Base-by-base conservation (phyloP, 2,113 vertebrate species). In the Ranitomeya variabilis region DNA sequence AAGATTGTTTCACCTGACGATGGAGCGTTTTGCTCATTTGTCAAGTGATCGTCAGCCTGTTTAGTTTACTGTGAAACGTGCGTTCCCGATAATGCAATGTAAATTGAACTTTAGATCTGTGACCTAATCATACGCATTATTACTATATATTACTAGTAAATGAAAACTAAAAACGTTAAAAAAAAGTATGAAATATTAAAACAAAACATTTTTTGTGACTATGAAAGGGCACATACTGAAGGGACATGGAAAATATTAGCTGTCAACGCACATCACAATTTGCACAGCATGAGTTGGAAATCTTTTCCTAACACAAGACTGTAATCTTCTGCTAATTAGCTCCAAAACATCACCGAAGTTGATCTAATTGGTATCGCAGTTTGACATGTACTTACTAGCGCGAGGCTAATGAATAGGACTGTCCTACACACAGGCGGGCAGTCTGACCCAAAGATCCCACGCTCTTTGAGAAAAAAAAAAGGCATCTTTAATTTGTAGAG, bases 351-450 rank as follows among this genome's bases (percentile, higher is more conserved):
- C 87, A 91, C 91, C 90, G 91, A 92, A 93, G 90, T 90, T 85
- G 88, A 91, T 93, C 91, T 94, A 95, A 95, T 94, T 95, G 93
- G 93, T 85, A 87, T 59, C 16, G 31, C 90, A 90, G 89, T 91
- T 95, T 91, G 90, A 92, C 91, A 83, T 92, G 93, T 95, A 87
- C 89, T 93, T 93, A 92, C 13, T 7, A 89, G 91, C 62, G 83
- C 92, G 91, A 93, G 92, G 89, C 93, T 94, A 95, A 95, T 95
- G 93, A 95, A 91, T 90, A 92, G 91, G 94, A 94, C 92, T 93
- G 91, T 93, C 90, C 60, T 69, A 81, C 92, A 91, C 86, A 89
- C 90, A 92, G 88, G 92, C 92, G 91, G 84, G 80, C 87, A 84
- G 73, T 84, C 87, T 88, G 87, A 89, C 81, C 87, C 74, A 69